Percentiles rank a stretch among this genome's conserved stretches.
These are phyloP conservation scores for Marisa cornuarietis DNA, from an alignment of 1,140 invertebrate species.

Conservation along the genomic window DNA sequence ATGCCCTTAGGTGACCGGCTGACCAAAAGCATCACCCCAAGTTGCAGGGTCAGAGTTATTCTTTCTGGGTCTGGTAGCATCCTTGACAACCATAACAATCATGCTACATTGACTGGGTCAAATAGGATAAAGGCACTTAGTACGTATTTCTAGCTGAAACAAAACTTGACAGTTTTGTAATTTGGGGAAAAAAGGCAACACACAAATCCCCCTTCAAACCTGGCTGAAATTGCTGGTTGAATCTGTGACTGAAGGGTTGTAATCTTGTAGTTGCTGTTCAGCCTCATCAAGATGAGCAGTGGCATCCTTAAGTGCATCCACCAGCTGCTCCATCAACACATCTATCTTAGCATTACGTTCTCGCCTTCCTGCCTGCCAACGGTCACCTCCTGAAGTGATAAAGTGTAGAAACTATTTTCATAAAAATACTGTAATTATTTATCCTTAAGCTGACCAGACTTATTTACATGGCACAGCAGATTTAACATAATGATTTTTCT, in stretches of 20 bases:
- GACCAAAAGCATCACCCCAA: too few species aligned
- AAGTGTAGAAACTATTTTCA: too few species aligned
- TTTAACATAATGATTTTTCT: background rate
- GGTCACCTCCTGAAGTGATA: conserved; percentile 11
- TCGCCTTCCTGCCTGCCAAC: background rate
- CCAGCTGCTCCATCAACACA: conserved; percentile 50
- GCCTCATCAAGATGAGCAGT: conserved; percentile 41
- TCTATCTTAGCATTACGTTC: conserved; percentile 40
- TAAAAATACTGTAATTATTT: too few species aligned
- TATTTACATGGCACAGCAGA: background rate
- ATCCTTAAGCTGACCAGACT: too few species aligned
- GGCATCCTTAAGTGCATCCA: conserved; percentile 51
- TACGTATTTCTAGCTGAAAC: too few species aligned
- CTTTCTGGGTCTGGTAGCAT: too few species aligned
- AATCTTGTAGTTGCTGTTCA: conserved; percentile 41
- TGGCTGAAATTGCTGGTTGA: conserved; percentile 24
- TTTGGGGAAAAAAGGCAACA: background rate
- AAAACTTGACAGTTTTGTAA: too few species aligned
- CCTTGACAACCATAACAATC: too few species aligned
- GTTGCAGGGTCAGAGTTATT: too few species aligned
- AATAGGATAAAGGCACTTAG: too few species aligned
- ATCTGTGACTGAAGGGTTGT: conserved; percentile 27
- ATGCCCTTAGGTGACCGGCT: too few species aligned
- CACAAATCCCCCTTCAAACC: conserved; percentile 28
- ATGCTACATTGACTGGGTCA: too few species aligned